Conservation (phyloP, 2,888 invertebrate genomes). For the Lithophane leautieri region DNA sequence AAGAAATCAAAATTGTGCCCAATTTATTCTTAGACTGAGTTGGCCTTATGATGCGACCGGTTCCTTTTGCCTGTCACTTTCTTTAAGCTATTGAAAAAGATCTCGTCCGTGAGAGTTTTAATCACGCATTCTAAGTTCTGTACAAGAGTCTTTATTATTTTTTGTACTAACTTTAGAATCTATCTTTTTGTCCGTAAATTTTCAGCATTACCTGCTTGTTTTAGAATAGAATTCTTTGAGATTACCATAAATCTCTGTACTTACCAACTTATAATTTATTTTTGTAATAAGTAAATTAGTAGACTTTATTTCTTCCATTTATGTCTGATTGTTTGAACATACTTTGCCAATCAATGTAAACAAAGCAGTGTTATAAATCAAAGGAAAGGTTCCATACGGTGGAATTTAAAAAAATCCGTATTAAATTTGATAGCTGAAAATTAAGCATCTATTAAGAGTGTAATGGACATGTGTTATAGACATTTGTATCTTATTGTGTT, state of each 20-base stretch:
- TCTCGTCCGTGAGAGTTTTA: constrained; percentile 30
- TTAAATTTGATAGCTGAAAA: constrained; percentile 20
- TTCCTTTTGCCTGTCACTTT: constrained; percentile 55
- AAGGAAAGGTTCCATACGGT: neutral
- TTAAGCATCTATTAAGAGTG: neutral
- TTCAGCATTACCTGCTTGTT: neutral
- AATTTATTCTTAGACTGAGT: constrained; percentile 27
- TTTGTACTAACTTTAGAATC: neutral
- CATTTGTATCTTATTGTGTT: constrained; percentile 29
- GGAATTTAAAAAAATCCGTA: constrained; percentile 24
- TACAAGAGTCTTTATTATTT: constrained; percentile 3
- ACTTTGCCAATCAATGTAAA: constrained; percentile 10
- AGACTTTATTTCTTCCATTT: neutral
- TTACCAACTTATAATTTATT: neutral
- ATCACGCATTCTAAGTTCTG: constrained; percentile 28
- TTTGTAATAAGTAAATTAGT: neutral
- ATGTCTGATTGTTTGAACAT: neutral
- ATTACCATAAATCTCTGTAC: neutral
- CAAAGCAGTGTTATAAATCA: neutral
- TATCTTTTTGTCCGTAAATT: neutral
- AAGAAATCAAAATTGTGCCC: constrained; percentile 22
- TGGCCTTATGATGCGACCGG: constrained; percentile 48
- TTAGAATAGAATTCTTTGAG: neutral
- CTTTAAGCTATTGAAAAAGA: constrained; percentile 41
- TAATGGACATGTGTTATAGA: constrained; percentile 4